Conservation (phyloP, 2,113 vertebrate genomes). For the Aptenodytes forsteri region DNA sequence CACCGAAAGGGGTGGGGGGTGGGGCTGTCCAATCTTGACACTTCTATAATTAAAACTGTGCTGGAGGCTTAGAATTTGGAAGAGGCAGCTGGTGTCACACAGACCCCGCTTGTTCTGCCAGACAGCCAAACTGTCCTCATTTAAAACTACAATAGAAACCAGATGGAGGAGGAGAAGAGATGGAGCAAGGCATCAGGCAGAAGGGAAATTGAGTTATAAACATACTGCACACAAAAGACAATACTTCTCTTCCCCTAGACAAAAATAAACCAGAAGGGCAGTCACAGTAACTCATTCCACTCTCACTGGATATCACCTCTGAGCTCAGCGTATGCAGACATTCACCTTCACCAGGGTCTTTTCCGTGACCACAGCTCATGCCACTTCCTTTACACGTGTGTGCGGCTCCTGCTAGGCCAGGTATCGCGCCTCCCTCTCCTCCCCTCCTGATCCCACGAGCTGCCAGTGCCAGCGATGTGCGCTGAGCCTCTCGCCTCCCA, state of each 20-base stretch:
- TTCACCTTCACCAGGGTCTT: background rate
- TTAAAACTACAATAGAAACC: conserved; percentile 73
- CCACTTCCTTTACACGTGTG: rapidly evolving
- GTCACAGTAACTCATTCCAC: background rate
- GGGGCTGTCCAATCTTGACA: background rate
- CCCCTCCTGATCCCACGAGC: background rate
- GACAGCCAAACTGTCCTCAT: conserved; percentile 55
- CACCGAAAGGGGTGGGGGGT: background rate
- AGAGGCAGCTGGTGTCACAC: conserved; percentile 65
- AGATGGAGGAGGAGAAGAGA: conserved; percentile 57
- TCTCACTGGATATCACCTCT: background rate
- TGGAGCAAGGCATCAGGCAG: conserved; percentile 32
- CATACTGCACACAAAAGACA: conserved; percentile 50
- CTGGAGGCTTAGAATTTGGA: conserved; percentile 51
- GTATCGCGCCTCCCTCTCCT: rapidly evolving
- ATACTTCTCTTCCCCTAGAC: conserved; percentile 50
- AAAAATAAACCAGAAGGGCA: conserved; percentile 54
- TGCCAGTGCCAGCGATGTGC: background rate
- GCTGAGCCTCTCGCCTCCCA: rapidly evolving
- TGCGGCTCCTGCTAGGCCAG: background rate
- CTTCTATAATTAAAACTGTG: conserved; percentile 58
- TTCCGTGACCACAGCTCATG: background rate
- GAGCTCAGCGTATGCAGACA: background rate
- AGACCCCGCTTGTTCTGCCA: conserved; percentile 50
- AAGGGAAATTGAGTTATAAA: conserved; percentile 63